Evolutionary conservation across 2,113 vertebrate species (phyloP).

Genomic region (Phyllostomus hastatus): DNA sequence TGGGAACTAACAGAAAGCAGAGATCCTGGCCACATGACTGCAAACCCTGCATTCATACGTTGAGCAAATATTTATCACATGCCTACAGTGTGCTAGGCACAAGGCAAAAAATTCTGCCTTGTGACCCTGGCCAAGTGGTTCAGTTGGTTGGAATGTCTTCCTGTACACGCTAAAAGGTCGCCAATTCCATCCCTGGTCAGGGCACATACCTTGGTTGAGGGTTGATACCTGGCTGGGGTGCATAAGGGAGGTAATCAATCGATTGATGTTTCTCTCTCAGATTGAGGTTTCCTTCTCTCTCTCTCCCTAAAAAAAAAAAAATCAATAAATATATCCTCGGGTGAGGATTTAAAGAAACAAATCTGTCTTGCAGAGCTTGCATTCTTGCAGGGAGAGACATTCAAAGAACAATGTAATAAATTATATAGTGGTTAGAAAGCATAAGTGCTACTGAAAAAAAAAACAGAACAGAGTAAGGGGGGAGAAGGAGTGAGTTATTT

Average conservation of each 20-base stretch:
- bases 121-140: too few species aligned
- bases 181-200: too few species aligned
- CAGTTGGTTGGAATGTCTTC: too few species aligned
- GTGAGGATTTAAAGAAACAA: too few species aligned
- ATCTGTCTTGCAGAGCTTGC: neutral
- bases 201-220: too few species aligned
- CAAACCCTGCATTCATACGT: neutral
- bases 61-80: neutral
- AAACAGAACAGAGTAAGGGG: neutral
- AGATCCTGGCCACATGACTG: neutral
- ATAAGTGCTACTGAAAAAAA: neutral
- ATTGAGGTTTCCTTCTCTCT: too few species aligned
- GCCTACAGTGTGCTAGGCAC: neutral
- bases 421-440: neutral
- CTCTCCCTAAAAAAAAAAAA: too few species aligned
- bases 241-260: too few species aligned
- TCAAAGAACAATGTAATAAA: neutral
- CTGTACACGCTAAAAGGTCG: too few species aligned
- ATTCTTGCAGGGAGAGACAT: conserved; percentile 3
- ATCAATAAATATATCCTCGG: too few species aligned
- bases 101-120: neutral
- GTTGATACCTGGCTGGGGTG: too few species aligned
- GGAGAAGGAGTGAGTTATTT: neutral
- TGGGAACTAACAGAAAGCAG: neutral
- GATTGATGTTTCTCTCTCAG: too few species aligned